Evolutionary conservation across 2,113 vertebrate species (phyloP).

Genomic region (Motacilla alba): DNA sequence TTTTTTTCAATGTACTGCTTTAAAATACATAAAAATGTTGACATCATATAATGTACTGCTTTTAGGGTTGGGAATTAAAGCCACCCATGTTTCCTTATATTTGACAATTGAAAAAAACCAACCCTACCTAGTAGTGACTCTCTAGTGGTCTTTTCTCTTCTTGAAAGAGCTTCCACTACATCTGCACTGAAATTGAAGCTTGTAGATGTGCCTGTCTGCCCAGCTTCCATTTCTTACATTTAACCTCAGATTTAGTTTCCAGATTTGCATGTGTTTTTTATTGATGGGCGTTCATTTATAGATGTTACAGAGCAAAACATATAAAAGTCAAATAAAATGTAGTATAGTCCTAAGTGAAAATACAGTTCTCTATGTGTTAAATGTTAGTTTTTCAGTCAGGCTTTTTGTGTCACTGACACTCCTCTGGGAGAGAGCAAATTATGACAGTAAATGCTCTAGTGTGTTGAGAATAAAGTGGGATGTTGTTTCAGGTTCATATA

Average conservation of each 20-base stretch:
- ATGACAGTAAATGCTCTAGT: neutral
- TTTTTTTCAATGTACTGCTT: neutral
- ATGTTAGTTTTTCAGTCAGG: neutral
- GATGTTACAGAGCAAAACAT: neutral
- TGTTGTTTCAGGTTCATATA: neutral
- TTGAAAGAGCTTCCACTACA: conserved; percentile 23
- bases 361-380: neutral
- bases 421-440: neutral
- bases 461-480: neutral
- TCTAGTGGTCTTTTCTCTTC: conserved; percentile 47
- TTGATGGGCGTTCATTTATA: neutral
- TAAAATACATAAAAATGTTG: neutral
- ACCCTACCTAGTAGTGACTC: neutral
- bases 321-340: neutral
- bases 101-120: neutral
- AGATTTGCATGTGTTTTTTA: conserved; percentile 38
- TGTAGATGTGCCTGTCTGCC: conserved; percentile 9
- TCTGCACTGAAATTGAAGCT: conserved; percentile 25
- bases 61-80: neutral
- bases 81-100: neutral
- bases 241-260: conserved; percentile 39
- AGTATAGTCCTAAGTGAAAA: neutral
- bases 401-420: neutral
- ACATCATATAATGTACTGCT: neutral
- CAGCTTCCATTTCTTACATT: conserved; percentile 50